phyloP scores from a whole-genome alignment of 2,797 vertebrate genomes.

The Paratrypauchen microcephalus region DNA sequence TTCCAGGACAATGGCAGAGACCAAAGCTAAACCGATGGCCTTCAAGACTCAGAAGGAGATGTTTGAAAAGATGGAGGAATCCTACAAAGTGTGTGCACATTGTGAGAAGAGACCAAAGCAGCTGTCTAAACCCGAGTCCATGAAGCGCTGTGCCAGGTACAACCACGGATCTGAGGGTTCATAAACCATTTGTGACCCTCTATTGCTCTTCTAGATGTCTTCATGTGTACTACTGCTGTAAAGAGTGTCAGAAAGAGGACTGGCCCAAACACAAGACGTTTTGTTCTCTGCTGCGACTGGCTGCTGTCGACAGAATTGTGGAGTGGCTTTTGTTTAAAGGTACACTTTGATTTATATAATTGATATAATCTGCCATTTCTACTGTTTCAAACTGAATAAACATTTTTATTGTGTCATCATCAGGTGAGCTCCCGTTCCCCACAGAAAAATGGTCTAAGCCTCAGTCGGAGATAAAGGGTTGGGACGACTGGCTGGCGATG shows the following conservation, averaged over 20 bases:
- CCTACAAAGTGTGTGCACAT: constrained; percentile 83
- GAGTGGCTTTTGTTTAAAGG: constrained; percentile 94
- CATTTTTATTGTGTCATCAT: not conserved
- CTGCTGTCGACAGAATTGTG: constrained; percentile 85
- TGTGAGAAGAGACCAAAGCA: constrained; percentile 81
- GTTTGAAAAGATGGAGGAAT: constrained; percentile 95
- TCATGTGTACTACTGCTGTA: constrained; percentile 90
- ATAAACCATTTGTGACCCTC: not conserved
- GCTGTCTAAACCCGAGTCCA: constrained; percentile 72
- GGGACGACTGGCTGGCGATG: constrained; percentile 90
- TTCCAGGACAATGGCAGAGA: constrained; percentile 72
- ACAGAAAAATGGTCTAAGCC: constrained; percentile 83
- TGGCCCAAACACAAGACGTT: constrained; percentile 88
- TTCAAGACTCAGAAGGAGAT: constrained; percentile 87
- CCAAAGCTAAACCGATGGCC: constrained; percentile 58
- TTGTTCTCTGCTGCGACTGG: constrained; percentile 83
- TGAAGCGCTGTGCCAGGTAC: constrained; percentile 89
- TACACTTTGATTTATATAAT: constrained; percentile 49
- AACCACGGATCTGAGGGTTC: too few species aligned
- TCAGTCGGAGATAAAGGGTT: constrained; percentile 71
- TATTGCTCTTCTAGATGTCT: constrained; percentile 80
- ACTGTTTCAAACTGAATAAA: not conserved
- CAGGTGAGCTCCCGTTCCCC: constrained; percentile 88
- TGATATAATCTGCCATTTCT: not conserved
- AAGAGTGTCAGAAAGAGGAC: constrained; percentile 85